Evolutionary conservation across 53 echinoderm and acorn worm species (phyloP).

Genomic region (Holothuria leucospilota): DNA sequence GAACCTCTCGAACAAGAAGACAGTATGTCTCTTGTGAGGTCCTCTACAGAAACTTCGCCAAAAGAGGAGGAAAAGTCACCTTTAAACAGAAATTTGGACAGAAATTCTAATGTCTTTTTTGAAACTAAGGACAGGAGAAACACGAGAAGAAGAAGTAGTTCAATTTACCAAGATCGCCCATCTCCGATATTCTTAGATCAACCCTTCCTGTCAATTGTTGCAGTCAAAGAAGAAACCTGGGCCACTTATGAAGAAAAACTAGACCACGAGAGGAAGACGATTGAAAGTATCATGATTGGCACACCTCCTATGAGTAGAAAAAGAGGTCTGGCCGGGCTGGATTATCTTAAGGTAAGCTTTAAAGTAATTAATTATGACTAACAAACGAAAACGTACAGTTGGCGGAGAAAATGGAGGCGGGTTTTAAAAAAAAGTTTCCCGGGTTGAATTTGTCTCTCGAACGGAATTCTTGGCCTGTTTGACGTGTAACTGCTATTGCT

Average conservation of each 20-base stretch:
- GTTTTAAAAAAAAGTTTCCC: no score
- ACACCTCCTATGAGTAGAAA: conserved; percentile 20
- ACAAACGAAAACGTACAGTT: no score
- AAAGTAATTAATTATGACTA: no score
- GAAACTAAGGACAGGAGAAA: conserved; percentile 61
- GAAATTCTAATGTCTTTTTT: conserved; percentile 28
- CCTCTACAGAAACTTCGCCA: no score
- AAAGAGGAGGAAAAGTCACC: not conserved
- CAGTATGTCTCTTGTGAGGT: no score
- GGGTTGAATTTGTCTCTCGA: no score
- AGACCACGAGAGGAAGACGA: conserved; percentile 67
- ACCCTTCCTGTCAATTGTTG: conserved; percentile 64
- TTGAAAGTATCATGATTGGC: conserved; percentile 77
- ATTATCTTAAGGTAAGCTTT: conserved; percentile 1
- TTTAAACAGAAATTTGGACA: not conserved
- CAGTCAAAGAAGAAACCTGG: conserved; percentile 41
- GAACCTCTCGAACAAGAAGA: no score
- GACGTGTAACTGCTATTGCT: no score
- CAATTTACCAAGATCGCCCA: conserved; percentile 58
- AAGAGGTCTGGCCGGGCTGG: conserved; percentile 21
- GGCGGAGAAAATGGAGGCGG: no score
- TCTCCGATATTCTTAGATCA: conserved; percentile 64
- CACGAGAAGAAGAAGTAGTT: conserved; percentile 25
- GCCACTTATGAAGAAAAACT: conserved; percentile 61
- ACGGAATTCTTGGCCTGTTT: no score